A percentile compares a stretch with the other conserved stretches of the same genome.
Evolutionary conservation across 2,888 invertebrate genomes (phyloP).

Genomic region (Morinoia aosen): DNA sequence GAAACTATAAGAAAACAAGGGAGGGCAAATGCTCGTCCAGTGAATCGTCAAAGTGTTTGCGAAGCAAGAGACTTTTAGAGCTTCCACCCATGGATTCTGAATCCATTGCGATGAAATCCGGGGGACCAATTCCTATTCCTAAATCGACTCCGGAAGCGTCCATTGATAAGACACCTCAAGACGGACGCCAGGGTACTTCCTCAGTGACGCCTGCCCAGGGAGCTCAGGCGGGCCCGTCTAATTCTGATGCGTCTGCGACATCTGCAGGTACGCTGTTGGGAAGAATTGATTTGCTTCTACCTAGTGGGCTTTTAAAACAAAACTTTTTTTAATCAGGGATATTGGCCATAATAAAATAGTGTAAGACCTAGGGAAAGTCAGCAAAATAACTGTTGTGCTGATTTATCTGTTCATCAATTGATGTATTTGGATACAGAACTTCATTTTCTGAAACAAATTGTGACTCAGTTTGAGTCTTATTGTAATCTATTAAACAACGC

Average conservation of each 20-base stretch:
- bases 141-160: background rate
- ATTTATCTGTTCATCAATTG: no score
- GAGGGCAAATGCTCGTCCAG: background rate
- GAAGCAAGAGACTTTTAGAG: background rate
- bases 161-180: background rate
- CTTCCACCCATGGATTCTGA: background rate
- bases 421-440: no score
- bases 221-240: background rate
- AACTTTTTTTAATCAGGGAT: background rate
- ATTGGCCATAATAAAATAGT: background rate
- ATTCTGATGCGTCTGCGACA: background rate
- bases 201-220: background rate
- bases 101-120: background rate
- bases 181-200: background rate
- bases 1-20: background rate
- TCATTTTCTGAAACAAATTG: no score
- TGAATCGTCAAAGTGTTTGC: background rate
- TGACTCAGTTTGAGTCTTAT: no score
- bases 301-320: background rate
- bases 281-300: background rate
- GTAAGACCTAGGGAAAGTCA: no score
- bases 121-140: background rate
- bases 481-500: no score
- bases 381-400: no score
- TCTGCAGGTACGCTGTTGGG: background rate